phyloP scores from a whole-genome alignment of 2,888 invertebrate genomes.

The Actias luna region DNA sequence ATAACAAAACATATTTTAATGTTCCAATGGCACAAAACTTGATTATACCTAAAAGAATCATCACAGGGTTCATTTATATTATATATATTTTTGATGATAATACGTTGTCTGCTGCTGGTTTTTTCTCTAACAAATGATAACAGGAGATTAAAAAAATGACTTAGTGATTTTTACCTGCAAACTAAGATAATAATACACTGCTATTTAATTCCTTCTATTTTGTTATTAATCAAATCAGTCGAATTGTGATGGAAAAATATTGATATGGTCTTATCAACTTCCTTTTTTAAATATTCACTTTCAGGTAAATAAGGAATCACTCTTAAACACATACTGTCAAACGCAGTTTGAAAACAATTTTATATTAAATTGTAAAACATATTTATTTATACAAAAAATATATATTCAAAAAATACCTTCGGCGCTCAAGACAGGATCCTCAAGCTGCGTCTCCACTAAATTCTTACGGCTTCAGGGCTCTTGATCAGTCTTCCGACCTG shows the following conservation, averaged over 20 bases:
- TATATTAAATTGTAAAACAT: constrained; percentile 39
- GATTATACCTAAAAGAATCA: neutral
- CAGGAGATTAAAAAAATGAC: neutral
- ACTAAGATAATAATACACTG: neutral
- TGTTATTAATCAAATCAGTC: neutral
- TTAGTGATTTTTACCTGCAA: neutral
- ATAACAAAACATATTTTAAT: neutral
- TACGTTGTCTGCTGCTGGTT: neutral
- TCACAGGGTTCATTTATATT: neutral
- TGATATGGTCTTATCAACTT: neutral
- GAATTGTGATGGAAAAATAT: neutral
- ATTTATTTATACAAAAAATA: constrained; percentile 75
- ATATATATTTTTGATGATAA: neutral
- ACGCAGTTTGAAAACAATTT: constrained; percentile 26
- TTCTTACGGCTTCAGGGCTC: constrained; percentile 75
- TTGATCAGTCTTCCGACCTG: constrained; percentile 82
- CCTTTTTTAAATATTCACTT: too few relatives aligned
- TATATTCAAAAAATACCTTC: constrained; percentile 80
- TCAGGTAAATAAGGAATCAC: neutral
- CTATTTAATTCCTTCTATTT: neutral
- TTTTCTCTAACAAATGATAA: neutral
- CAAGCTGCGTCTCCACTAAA: constrained; percentile 77
- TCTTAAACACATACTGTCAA: neutral
- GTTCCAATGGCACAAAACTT: neutral
- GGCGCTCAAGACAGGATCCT: constrained; percentile 70